Conservation (phyloP, 2,888 invertebrate species). For the Myopa tessellatipennis region DNA sequence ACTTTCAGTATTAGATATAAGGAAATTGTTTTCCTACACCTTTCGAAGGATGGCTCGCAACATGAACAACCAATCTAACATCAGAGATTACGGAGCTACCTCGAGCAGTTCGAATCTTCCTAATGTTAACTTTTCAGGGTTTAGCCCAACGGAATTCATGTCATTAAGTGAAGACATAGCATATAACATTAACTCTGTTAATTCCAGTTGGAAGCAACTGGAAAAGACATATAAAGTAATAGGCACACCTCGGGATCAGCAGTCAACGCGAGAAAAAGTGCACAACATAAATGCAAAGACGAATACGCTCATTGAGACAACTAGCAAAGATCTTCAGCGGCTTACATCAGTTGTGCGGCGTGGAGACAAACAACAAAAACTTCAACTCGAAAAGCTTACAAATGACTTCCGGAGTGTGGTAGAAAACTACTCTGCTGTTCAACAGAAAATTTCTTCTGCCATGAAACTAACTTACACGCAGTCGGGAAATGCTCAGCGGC, state of each 20-base stretch:
- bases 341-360: slow-evolving; percentile 77
- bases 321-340: slow-evolving; percentile 79
- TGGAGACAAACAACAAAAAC: slow-evolving; percentile 82
- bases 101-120: slow-evolving; percentile 69
- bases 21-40: too few relatives aligned
- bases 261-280: slow-evolving; percentile 75
- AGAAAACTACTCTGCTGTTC: slow-evolving; percentile 80
- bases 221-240: slow-evolving; percentile 81
- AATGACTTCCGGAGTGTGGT: slow-evolving; percentile 85
- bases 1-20: too few relatives aligned
- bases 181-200: slow-evolving; percentile 83
- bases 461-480: slow-evolving; percentile 71
- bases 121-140: slow-evolving; percentile 77
- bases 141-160: slow-evolving; percentile 81
- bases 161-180: slow-evolving; percentile 84
- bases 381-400: slow-evolving; percentile 86
- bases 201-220: slow-evolving; percentile 77
- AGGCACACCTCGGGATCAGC: slow-evolving; percentile 80
- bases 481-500: slow-evolving; percentile 51
- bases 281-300: slow-evolving; percentile 81
- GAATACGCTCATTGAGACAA: slow-evolving; percentile 79
- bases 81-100: slow-evolving; percentile 65
- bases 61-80: slow-evolving; percentile 57
- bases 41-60: slow-evolving; percentile 52
- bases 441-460: slow-evolving; percentile 78